Base-by-base conservation (phyloP, 1,140 invertebrate genomes). In the Pantala flavescens region DNA sequence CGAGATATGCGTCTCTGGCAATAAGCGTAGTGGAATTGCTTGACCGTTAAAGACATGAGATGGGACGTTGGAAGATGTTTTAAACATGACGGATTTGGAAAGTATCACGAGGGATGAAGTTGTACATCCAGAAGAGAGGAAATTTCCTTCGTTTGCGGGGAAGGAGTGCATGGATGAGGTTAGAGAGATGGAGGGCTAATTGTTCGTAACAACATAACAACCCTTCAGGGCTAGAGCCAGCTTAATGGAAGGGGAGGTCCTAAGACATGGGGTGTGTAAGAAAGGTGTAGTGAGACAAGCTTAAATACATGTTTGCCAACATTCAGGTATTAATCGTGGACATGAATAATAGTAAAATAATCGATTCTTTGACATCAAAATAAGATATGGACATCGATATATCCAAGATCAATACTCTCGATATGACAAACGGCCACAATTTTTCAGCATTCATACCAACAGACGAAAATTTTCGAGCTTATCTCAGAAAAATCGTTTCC, bases 181-280 rank as follows among this genome's bases (percentile, higher is more conserved):
- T 19, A 12, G 49, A 12, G 49, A 21, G 49, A 16, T 21, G 49
- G 49, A 12, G 49, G 49, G 49, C 49, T 63, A 63, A 63, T 63
- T 63, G 49, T 63, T 63, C 3, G 49, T 63, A 63, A 63, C 49
- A 21, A 63, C 49, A 63, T 63, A 63, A 63, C 49, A 63, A 63
- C 3, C 49, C 49, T 63, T 5, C 49, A 3, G 49, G n/a, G 49
- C 49, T 63, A 63, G n/a, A 63, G 49, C 49, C n/a, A 16, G 49
- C 49, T 63, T 63, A 63, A 63, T 63, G 49, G 49, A 16, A 14
- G 49, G 3, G 49, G 49, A 63, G 49, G 49, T 14, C 49, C 9
- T 5, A 2, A 2, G 9, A 36, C 28, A 36, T 9, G 28, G 12
- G 12, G 16, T 3, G 49, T 1, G 49, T 7, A 21, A 63, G 49